Percentiles rank a stretch among this genome's conserved stretches.
Conservation (phyloP, 2,113 vertebrate genomes). For the Periophthalmus modestus region DNA sequence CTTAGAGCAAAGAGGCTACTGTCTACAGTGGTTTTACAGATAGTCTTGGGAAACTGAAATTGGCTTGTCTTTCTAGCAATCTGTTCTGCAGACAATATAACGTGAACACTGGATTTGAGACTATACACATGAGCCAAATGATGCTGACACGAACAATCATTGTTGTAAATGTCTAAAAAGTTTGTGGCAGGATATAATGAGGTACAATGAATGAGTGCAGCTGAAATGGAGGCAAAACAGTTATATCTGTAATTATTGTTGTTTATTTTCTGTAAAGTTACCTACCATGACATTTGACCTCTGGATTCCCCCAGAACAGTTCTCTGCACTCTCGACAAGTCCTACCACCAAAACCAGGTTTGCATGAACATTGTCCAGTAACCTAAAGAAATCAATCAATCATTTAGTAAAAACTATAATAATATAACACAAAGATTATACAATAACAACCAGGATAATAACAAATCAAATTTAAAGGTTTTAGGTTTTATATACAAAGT, state of each 20-base stretch:
- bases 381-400: slow-evolving; percentile 70
- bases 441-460: neutral
- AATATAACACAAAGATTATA: neutral
- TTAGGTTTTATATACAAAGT: too few species aligned
- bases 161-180: neutral
- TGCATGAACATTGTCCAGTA: slow-evolving; percentile 90
- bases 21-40: slow-evolving; percentile 1
- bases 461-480: too few species aligned
- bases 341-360: slow-evolving; percentile 89
- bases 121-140: neutral
- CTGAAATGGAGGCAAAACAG: neutral
- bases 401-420: neutral
- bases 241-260: neutral
- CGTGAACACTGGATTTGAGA: slow-evolving; percentile 1
- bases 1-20: slow-evolving; percentile 39
- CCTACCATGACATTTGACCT: slow-evolving; percentile 87
- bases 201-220: neutral
- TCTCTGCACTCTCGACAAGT: slow-evolving; percentile 92
- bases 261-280: neutral
- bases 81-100: slow-evolving; percentile 27
- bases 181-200: neutral
- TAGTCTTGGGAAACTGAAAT: slow-evolving; percentile 9
- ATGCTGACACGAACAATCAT: neutral
- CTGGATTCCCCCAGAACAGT: slow-evolving; percentile 92
- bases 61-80: slow-evolving; percentile 4